Evolutionary conservation across 2,113 vertebrate genomes (phyloP), one percentile per base, ranked within the genome.

Genomic region (Aptenodytes forsteri): DNA sequence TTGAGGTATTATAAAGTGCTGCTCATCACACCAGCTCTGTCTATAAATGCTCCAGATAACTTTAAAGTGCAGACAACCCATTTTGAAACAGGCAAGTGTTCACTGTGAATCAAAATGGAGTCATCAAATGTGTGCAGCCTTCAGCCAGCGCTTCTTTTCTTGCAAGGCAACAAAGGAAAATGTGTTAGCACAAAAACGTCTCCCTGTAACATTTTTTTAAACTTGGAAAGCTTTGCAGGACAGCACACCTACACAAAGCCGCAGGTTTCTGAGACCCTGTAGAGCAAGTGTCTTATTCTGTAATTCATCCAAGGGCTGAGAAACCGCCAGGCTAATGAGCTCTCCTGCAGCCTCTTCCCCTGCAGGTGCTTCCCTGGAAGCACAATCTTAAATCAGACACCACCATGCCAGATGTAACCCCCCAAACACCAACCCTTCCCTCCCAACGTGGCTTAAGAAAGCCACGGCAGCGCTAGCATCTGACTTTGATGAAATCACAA

Each of bases 311-410:
- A 14, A 55, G 93, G 95, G 94, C 50, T 83, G 83, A 95, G 71
- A 77, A 62, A 96, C 90, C 81, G 89, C 93, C 72, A 83, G 91
- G 94, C 96, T 98, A 98, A 98, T 96, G 98, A 98, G 97, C 92
- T 91, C 91, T 97, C 97, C 97, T 96, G 95, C 95, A 97, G 98
- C 92, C 93, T 98, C 90, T 88, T 95, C 94, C 97, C 91, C 96
- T 36, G 75, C 97, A 96, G 94, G 91, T 79, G 44, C 97, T 96
- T 88, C 89, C 94, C 93, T 86, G 61, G 83, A 96, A 97, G 87
- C 65, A 96, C 44, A 65, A 10, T 65, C 96, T 97, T 97, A 97
- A 96, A 97, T 97, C 95, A 97, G 95, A 88, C 38, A 61, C 69
- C 4, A 14, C 97, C 87, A 94, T 73, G 79, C 38, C 62, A 69